Evolutionary conservation across 2,797 vertebrate species (phyloP).

Genomic region (Acanthopagrus latus): DNA sequence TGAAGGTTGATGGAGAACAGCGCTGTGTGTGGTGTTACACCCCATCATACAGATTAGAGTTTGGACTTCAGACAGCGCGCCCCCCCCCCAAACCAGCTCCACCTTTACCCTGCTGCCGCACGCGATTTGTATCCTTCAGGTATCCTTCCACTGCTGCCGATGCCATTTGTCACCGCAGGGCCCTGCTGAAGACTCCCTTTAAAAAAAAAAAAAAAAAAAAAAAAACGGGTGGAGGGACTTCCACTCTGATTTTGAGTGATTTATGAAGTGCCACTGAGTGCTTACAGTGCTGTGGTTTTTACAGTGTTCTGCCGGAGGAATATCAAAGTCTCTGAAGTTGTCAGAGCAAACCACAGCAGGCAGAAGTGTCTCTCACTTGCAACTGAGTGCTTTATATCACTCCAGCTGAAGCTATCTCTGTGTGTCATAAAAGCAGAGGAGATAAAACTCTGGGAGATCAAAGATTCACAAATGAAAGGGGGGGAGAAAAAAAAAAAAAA

Average conservation of each 20-base stretch:
- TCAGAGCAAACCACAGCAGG: slow-evolving; percentile 33
- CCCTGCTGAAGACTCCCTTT: slow-evolving; percentile 60
- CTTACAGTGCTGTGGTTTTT: slow-evolving; percentile 39
- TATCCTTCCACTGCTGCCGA: slow-evolving; percentile 68
- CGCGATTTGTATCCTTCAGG: slow-evolving; percentile 78
- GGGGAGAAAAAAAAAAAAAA: neutral
- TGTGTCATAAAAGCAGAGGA: neutral
- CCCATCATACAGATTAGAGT: slow-evolving; percentile 77
- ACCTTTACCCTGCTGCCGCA: slow-evolving; percentile 55
- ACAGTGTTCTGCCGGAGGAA: slow-evolving; percentile 41
- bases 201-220: slow-evolving; percentile 27
- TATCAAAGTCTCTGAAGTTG: slow-evolving; percentile 51
- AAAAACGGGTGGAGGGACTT: slow-evolving; percentile 40
- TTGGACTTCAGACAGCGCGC: slow-evolving; percentile 62
- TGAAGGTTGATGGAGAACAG: slow-evolving; percentile 85
- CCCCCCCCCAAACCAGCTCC: slow-evolving; percentile 6
- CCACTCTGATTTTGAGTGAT: slow-evolving; percentile 59
- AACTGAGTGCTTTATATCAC: neutral
- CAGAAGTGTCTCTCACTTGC: slow-evolving; percentile 12
- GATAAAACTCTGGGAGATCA: neutral
- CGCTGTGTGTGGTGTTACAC: slow-evolving; percentile 70
- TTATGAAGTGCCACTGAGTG: slow-evolving; percentile 53
- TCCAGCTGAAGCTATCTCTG: neutral
- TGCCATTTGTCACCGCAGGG: slow-evolving; percentile 70
- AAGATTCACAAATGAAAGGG: slow-evolving; percentile 14